A percentile compares a stretch with the other conserved stretches of the same genome.
phyloP scores from a whole-genome alignment of 2,888 invertebrate species.

The Augochlorella aurata region DNA sequence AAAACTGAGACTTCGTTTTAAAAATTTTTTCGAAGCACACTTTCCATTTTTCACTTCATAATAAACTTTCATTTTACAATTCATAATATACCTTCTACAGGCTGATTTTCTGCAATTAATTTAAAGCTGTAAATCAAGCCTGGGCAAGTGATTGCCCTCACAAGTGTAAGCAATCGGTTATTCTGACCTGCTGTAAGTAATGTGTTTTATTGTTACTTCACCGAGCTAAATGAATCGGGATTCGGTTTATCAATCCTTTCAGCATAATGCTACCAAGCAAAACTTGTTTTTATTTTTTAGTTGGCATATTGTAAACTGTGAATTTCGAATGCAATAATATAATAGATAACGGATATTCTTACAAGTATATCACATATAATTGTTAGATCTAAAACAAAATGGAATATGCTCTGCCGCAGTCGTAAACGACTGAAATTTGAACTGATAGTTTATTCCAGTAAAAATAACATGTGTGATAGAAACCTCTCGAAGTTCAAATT shows the following conservation, averaged over 20 bases:
- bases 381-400: slow-evolving; percentile 21
- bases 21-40: neutral
- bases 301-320: slow-evolving; percentile 22
- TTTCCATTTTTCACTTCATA: no score
- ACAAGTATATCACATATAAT: slow-evolving; percentile 36
- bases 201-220: slow-evolving; percentile 48
- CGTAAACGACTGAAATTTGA: neutral
- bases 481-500: neutral
- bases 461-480: slow-evolving; percentile 18
- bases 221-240: slow-evolving; percentile 27
- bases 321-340: slow-evolving; percentile 26
- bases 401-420: neutral
- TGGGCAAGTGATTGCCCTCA: no score
- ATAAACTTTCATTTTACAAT: no score
- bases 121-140: slow-evolving; percentile 46
- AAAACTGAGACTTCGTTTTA: neutral
- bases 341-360: slow-evolving; percentile 29
- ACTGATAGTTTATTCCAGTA: neutral
- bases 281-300: slow-evolving; percentile 39
- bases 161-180: no score
- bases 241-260: slow-evolving; percentile 25
- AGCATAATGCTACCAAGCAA: slow-evolving; percentile 44
- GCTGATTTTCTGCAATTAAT: slow-evolving; percentile 62
- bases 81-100: slow-evolving; percentile 47
- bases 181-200: slow-evolving; percentile 47